phyloP scores from a whole-genome alignment of 92 coral and sea anemone species.

The Pocillopora grandis region DNA sequence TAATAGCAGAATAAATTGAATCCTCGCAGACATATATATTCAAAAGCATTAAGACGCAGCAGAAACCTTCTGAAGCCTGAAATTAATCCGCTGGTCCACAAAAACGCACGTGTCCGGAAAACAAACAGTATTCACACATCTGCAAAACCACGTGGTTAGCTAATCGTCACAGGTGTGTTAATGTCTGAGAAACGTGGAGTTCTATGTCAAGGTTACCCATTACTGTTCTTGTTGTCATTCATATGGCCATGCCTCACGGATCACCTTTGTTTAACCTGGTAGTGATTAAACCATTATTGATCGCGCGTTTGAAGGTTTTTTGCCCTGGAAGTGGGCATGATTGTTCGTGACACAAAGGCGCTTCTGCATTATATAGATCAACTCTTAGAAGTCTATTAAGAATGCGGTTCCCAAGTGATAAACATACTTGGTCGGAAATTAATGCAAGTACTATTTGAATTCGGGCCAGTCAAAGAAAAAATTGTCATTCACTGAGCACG shows the following conservation, averaged over 20 bases:
- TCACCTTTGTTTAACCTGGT: background rate
- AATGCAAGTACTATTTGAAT: background rate
- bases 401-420: constrained; percentile 30
- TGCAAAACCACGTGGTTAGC: constrained; percentile 38
- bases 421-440: constrained; percentile 24
- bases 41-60: too few relatives aligned
- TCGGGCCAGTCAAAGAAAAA: background rate
- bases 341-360: constrained; percentile 29
- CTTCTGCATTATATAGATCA: constrained; percentile 21
- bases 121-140: background rate
- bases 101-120: constrained; percentile 24
- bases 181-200: background rate
- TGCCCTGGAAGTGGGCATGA: constrained; percentile 7
- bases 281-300: constrained; percentile 18
- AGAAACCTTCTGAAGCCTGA: too few relatives aligned
- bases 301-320: constrained; percentile 8
- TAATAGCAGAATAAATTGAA: too few relatives aligned
- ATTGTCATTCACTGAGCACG: background rate
- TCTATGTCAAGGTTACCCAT: background rate
- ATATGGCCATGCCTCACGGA: constrained; percentile 17
- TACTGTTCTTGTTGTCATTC: background rate
- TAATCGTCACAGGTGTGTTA: constrained; percentile 36
- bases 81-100: too few relatives aligned
- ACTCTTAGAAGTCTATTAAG: constrained; percentile 26
- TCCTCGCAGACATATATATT: too few relatives aligned